A percentile compares a stretch with the other conserved stretches of the same genome.
phyloP scores from a whole-genome alignment of 1,140 invertebrate genomes.

The Eubasilissa regina region DNA sequence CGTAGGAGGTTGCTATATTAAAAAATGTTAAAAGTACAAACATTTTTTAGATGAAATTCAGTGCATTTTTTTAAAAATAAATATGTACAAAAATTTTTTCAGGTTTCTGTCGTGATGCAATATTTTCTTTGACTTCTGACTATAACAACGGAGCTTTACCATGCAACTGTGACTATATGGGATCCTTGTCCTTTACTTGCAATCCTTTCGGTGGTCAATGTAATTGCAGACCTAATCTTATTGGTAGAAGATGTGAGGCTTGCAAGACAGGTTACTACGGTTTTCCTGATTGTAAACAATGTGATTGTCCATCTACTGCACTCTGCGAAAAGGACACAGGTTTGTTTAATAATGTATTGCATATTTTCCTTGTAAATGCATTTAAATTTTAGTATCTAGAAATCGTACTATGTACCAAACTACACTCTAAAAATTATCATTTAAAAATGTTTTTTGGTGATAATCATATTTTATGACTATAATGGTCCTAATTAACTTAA shows the following conservation, averaged over 20 bases:
- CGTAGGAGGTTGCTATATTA: too few species aligned
- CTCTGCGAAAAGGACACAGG: constrained; percentile 84
- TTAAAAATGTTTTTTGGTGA: too few species aligned
- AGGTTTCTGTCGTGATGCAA: constrained; percentile 91
- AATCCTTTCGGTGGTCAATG: constrained; percentile 97
- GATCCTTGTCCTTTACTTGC: constrained; percentile 91
- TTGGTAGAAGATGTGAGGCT: constrained; percentile 91
- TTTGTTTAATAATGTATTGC: constrained; percentile 28
- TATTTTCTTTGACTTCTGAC: constrained; percentile 94
- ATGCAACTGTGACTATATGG: constrained; percentile 93
- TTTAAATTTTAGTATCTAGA: too few species aligned
- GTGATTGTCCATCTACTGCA: constrained; percentile 88
- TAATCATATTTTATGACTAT: too few species aligned
- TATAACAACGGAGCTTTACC: constrained; percentile 94
- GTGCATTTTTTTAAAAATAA: not conserved
- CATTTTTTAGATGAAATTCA: too few species aligned
- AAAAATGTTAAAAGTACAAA: too few species aligned
- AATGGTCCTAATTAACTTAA: too few species aligned
- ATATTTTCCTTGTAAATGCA: too few species aligned
- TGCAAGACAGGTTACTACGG: constrained; percentile 95
- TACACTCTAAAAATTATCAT: too few species aligned
- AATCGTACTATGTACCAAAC: too few species aligned
- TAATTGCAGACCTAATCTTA: constrained; percentile 92
- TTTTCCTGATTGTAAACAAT: constrained; percentile 94
- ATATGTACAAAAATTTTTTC: constrained; percentile 48